Conservation (phyloP, 2,113 vertebrate genomes). For the Channa maculata region DNA sequence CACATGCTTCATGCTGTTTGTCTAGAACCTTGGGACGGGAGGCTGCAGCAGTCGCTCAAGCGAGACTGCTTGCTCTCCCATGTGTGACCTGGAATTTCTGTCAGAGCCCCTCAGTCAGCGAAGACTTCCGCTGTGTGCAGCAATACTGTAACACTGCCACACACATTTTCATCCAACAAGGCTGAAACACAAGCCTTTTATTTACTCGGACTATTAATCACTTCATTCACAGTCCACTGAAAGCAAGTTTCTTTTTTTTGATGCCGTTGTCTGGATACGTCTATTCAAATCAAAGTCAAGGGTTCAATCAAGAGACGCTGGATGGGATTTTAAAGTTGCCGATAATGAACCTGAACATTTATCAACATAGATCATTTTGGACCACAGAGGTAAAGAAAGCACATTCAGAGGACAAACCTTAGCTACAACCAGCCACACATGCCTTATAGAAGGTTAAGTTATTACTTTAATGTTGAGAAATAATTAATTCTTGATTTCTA, state of each 20-base stretch:
- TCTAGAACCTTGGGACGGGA: constrained; percentile 33
- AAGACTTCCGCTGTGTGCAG: constrained; percentile 44
- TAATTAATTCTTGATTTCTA: background rate
- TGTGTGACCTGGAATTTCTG: constrained; percentile 66
- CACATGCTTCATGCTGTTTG: constrained; percentile 31
- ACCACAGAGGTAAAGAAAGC: background rate
- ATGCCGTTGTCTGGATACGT: constrained; percentile 12
- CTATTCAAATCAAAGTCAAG: constrained; percentile 29
- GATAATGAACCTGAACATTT: background rate
- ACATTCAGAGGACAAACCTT: background rate
- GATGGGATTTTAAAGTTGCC: background rate
- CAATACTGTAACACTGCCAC: constrained; percentile 43
- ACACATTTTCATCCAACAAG: constrained; percentile 41
- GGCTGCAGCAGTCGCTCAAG: constrained; percentile 56
- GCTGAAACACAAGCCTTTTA: constrained; percentile 55
- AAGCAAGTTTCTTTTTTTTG: constrained; percentile 44
- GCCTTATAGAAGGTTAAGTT: background rate
- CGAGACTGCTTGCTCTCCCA: constrained; percentile 44
- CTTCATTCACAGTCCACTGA: constrained; percentile 38
- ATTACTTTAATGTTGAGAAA: background rate
- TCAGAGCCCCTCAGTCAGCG: constrained; percentile 67
- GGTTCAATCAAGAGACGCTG: background rate
- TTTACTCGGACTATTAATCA: constrained; percentile 66
- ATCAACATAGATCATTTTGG: constrained; percentile 2
- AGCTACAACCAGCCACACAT: background rate